phyloP scores from a whole-genome alignment of 2,113 vertebrate genomes.

The Pao palembangensis region DNA sequence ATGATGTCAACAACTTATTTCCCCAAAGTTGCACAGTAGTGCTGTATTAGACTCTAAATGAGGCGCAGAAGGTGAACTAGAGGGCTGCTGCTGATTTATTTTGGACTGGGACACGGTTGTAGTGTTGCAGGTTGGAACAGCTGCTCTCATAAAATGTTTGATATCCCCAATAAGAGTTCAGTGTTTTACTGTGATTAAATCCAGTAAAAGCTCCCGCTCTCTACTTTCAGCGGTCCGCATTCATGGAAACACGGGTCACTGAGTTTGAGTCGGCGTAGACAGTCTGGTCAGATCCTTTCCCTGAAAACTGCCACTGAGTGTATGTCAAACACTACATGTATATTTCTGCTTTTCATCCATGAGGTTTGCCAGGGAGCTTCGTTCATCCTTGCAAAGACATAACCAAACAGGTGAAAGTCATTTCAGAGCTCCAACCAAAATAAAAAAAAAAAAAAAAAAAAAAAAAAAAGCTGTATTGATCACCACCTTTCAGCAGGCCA shows the following conservation, averaged over 20 bases:
- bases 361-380: conserved; percentile 2
- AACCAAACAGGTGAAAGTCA: conserved; percentile 5
- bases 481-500: conserved; percentile 3
- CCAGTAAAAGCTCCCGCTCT: conserved; percentile 59
- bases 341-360: conserved; percentile 29
- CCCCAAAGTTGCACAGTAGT: conserved; percentile 24
- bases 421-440: conserved; percentile 3
- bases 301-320: conserved; percentile 9
- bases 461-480: conserved; percentile 1
- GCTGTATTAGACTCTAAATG: conserved; percentile 22
- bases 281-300: conserved; percentile 36
- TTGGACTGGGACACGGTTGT: conserved; percentile 39
- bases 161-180: conserved; percentile 65
- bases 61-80: conserved; percentile 52
- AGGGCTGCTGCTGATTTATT: conserved; percentile 57
- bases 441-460: neutral
- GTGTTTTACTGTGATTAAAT: conserved; percentile 75
- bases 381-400: neutral
- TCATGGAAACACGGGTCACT: conserved; percentile 37
- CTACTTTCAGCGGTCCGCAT: conserved; percentile 50
- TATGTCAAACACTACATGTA: conserved; percentile 29
- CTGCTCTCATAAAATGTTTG: conserved; percentile 68
- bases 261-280: conserved; percentile 36
- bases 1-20: conserved; percentile 1
- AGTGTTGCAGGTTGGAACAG: conserved; percentile 64